These are phyloP conservation scores for Chrysochloris asiatica DNA, from an alignment of 2,113 vertebrate species.

Conservation along the genomic window DNA sequence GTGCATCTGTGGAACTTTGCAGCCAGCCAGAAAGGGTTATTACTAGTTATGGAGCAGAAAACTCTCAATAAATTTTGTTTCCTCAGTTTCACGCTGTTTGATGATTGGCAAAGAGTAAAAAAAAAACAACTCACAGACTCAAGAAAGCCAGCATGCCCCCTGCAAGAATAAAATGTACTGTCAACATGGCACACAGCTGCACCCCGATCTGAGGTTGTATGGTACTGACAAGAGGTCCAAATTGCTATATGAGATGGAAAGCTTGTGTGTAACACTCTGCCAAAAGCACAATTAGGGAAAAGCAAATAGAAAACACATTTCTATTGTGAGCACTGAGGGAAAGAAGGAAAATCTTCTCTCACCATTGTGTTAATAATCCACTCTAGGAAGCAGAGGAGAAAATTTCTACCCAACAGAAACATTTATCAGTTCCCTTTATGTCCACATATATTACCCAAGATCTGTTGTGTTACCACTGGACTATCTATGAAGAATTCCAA, in stretches of 20 bases:
- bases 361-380: slow-evolving; percentile 13
- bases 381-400: background rate
- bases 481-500: slow-evolving; percentile 33
- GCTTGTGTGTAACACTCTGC: background rate
- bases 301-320: slow-evolving; percentile 55
- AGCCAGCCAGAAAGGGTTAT: slow-evolving; percentile 68
- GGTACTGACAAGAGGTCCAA: slow-evolving; percentile 43
- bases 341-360: slow-evolving; percentile 41
- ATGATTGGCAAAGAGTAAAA: slow-evolving; percentile 66
- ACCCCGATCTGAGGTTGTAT: slow-evolving; percentile 9
- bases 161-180: slow-evolving; percentile 56
- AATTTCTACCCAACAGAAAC: background rate
- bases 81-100: slow-evolving; percentile 37
- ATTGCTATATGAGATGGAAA: slow-evolving; percentile 44
- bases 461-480: background rate
- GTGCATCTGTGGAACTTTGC: slow-evolving; percentile 59
- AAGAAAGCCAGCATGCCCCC: slow-evolving; percentile 62
- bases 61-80: slow-evolving; percentile 68
- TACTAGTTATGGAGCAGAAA: slow-evolving; percentile 62
- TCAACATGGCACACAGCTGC: slow-evolving; percentile 53
- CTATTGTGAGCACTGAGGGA: background rate
- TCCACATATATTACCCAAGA: background rate
- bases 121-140: slow-evolving; percentile 69
- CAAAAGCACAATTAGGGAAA: slow-evolving; percentile 48
- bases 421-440: background rate